These are phyloP conservation scores for Rallus limicola DNA, from an alignment of 2,113 vertebrate species.

Conservation along the genomic window DNA sequence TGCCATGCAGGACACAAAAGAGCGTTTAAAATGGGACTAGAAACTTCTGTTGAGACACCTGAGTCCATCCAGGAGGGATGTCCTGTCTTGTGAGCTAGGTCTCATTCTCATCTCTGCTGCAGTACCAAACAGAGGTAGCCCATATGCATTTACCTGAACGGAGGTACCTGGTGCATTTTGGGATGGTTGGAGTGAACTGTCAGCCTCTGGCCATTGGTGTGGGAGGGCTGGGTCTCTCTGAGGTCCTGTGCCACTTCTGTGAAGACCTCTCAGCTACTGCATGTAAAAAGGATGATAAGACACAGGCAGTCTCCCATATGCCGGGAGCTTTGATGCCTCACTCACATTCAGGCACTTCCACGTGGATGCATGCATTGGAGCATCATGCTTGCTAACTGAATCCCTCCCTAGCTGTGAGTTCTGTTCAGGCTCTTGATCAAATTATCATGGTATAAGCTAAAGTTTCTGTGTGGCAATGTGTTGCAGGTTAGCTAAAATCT, in stretches of 20 bases:
- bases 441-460: not conserved
- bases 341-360: not conserved
- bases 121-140: not conserved
- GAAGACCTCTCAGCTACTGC: not conserved
- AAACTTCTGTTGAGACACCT: not conserved
- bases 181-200: not conserved
- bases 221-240: not conserved
- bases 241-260: not conserved
- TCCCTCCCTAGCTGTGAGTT: not conserved
- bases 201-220: not conserved
- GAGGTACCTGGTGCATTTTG: not conserved
- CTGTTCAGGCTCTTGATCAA: not conserved
- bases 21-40: not conserved
- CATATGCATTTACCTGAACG: not conserved
- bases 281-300: not conserved
- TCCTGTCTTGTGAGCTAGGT: not conserved
- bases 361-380: rapidly evolving
- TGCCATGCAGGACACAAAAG: not conserved
- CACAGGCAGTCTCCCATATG: not conserved
- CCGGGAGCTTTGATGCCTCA: not conserved
- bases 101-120: not conserved
- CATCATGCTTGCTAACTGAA: not conserved
- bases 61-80: not conserved
- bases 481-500: not conserved
- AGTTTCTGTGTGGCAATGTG: not conserved